phyloP scores from a whole-genome alignment of 1,140 invertebrate species.

The Drosophila biarmipes region DNA sequence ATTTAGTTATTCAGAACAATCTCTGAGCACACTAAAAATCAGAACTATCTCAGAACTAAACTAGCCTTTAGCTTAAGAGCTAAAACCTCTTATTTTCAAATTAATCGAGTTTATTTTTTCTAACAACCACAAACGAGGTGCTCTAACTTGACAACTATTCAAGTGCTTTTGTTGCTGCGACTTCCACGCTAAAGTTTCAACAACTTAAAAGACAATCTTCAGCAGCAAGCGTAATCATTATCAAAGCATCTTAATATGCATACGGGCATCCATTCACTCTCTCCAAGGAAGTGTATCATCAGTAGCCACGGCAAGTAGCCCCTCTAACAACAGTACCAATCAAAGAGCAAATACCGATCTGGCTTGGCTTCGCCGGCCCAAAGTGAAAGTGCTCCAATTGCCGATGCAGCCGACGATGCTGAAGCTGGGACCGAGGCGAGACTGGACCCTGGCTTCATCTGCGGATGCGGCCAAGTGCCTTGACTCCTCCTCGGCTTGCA shows the following conservation, averaged over 20 bases:
- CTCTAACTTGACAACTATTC: background rate
- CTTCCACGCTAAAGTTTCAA: background rate
- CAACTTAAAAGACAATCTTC: constrained; percentile 14
- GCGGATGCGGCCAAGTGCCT: constrained; percentile 77
- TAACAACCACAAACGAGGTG: too few species aligned
- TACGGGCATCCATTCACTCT: constrained; percentile 31
- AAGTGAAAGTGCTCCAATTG: constrained; percentile 83
- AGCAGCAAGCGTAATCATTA: constrained; percentile 21
- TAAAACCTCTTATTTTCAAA: too few species aligned
- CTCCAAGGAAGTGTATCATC: constrained; percentile 52
- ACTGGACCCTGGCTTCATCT: constrained; percentile 44
- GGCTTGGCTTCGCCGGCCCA: constrained; percentile 56
- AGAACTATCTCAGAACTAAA: too few species aligned
- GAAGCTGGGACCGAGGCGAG: constrained; percentile 2
- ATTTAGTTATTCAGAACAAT: too few species aligned
- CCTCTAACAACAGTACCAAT: constrained; percentile 59
- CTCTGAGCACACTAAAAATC: too few species aligned
- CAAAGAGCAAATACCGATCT: constrained; percentile 73
- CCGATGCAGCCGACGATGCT: constrained; percentile 19
- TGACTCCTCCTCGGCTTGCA: constrained; percentile 67
- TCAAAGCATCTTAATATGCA: constrained; percentile 34
- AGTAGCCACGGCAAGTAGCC: constrained; percentile 22
- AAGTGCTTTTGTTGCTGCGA: background rate
- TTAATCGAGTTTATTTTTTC: too few species aligned
- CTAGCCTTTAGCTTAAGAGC: too few species aligned